Evolutionary conservation across 1,140 invertebrate genomes (phyloP), one percentile per base, ranked within the genome.

Genomic region (Drosophila bifasciata): DNA sequence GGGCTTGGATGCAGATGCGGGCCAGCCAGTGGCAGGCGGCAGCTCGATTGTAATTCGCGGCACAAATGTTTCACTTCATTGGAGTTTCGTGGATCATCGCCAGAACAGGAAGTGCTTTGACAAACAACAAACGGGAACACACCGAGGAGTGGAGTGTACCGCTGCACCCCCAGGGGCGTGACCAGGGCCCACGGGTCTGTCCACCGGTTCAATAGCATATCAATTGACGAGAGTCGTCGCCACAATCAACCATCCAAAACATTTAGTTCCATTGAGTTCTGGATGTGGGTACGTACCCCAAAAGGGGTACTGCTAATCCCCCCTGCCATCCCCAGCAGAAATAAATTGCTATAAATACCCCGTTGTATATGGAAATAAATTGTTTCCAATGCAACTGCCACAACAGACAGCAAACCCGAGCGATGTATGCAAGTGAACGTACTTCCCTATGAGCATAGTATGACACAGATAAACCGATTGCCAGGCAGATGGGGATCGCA

Each of bases 41-140:
- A 64, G 68, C 50, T 75, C 74, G 55, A 76, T 88, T 88, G 75
- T 88, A 79, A 88, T 88, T 88, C 83, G 83, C 83, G 55, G 78
- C 83, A 88, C 83, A 88, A 88, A 83, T 84, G 83, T 76, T 88
- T 88, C 78, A 79, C 83, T 88, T 88, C 83, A 88, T 88, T 88
- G 79, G 84, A 83, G 74, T 88, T 88, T 83, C 75, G 75, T 83
- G 70, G 68, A 53, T 64, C 53, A 71, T 59, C 55, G 75, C 25
- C 52, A 28, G 39, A 41, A 76, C 79, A 88, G 84, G 84, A 88
- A 89, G 85, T 89, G 72, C 80, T 71, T 76, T 76, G 49, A 69
- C 66, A 68, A 76, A 75, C 57, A 53, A 74, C 72, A 75, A 75
- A 23, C 55, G 61, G 28, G 19, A 60, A 64, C 44, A 41, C 28